Conservation (phyloP, 2,113 vertebrate species). For the Lanius collurio region DNA sequence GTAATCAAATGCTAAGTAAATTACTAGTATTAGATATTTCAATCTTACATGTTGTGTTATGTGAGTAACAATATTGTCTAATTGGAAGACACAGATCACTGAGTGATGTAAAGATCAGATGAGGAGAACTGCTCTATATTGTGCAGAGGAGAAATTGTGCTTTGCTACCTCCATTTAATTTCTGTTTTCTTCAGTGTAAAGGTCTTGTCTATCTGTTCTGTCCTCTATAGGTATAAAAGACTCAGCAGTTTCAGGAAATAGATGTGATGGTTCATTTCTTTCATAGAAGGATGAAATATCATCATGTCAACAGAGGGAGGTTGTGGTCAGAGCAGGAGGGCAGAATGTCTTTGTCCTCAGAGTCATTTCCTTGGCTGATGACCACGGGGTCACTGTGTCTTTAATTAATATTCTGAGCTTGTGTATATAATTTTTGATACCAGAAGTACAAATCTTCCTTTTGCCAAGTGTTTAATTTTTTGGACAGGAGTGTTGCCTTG, state of each 20-base stretch:
- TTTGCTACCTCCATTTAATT: neutral
- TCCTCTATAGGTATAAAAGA: neutral
- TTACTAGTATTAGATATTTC: neutral
- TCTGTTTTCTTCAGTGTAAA: neutral
- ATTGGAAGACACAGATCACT: neutral
- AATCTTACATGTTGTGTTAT: accelerated
- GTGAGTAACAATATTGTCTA: neutral
- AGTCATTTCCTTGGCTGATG: neutral
- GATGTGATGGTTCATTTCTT: neutral
- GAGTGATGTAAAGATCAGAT: neutral
- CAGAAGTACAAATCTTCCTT: neutral
- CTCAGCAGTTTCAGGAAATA: neutral
- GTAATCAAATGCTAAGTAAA: neutral
- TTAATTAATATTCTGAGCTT: neutral
- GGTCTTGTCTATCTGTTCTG: neutral
- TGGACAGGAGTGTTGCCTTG: neutral
- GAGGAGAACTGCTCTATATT: neutral
- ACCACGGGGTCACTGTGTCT: neutral
- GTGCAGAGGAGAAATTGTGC: neutral
- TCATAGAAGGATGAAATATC: neutral
- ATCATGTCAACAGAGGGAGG: neutral
- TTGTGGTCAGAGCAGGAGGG: neutral
- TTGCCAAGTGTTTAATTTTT: neutral
- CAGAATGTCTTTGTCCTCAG: neutral
- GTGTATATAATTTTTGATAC: neutral